Percentiles rank a stretch among this genome's conserved stretches.
phyloP scores from a whole-genome alignment of 2,888 invertebrate species.

The Acanthopleura granulata region DNA sequence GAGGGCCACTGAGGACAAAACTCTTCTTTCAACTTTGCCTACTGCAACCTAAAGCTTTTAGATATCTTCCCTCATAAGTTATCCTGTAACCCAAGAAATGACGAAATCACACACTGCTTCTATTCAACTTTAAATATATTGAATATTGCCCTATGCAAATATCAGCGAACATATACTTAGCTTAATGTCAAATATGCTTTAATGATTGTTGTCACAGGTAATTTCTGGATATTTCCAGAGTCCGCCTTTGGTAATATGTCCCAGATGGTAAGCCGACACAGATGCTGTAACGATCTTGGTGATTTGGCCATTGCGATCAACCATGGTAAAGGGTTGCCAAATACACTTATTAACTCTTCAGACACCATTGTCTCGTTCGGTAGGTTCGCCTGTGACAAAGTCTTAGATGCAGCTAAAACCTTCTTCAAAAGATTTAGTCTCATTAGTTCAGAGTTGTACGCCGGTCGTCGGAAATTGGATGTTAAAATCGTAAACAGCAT shows the following conservation, averaged over 20 bases:
- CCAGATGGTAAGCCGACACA: not conserved
- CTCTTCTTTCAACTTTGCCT: too few species aligned
- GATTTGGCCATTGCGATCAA: not conserved
- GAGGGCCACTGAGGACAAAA: too few species aligned
- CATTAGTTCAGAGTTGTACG: not conserved
- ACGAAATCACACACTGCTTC: too few species aligned
- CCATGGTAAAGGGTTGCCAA: not conserved
- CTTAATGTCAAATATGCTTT: not conserved
- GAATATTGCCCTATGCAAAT: too few species aligned
- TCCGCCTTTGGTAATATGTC: not conserved
- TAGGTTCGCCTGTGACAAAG: not conserved
- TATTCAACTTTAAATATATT: too few species aligned
- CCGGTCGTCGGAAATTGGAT: not conserved
- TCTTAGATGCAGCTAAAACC: not conserved
- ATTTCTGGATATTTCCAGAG: not conserved
- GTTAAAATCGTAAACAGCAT: not conserved
- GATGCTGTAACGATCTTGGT: not conserved
- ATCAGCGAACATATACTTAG: too few species aligned
- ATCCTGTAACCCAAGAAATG: too few species aligned
- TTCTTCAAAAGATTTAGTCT: not conserved
- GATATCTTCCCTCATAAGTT: too few species aligned
- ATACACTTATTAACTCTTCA: not conserved
- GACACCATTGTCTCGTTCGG: not conserved
- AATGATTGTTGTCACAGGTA: not conserved
- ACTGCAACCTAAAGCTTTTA: too few species aligned